Conservation (phyloP, 2,113 vertebrate species). For the Gambusia holbrooki region DNA sequence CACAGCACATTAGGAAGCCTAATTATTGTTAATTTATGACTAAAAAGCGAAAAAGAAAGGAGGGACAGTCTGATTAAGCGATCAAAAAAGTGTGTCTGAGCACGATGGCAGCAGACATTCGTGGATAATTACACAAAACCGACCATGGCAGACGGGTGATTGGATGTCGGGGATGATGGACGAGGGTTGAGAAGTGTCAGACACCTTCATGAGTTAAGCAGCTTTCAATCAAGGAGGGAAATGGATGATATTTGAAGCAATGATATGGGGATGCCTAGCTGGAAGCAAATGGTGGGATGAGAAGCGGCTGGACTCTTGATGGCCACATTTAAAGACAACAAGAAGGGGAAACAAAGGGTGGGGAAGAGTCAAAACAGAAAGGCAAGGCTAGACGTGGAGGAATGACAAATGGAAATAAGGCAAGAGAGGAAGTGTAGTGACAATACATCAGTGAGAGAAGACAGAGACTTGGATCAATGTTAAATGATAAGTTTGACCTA, state of each 20-base stretch:
- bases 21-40: slow-evolving; percentile 1
- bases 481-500: background rate
- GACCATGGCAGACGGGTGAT: slow-evolving; percentile 3
- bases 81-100: background rate
- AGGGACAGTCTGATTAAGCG: background rate
- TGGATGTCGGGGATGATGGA: slow-evolving; percentile 24
- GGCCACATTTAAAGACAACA: background rate
- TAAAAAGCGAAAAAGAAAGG: background rate
- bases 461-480: background rate
- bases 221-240: slow-evolving; percentile 39
- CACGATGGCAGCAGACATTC: slow-evolving; percentile 4
- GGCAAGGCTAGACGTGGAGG: background rate
- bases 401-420: background rate
- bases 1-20: background rate
- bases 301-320: slow-evolving; percentile 6
- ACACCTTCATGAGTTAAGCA: slow-evolving; percentile 18
- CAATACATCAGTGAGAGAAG: background rate
- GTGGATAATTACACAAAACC: slow-evolving; percentile 11
- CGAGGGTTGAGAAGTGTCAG: slow-evolving; percentile 22
- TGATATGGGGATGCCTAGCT: slow-evolving; percentile 24
- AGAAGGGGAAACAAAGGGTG: background rate
- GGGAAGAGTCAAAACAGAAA: background rate
- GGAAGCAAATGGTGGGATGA: slow-evolving; percentile 17
- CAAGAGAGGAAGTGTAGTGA: background rate
- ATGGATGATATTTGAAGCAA: slow-evolving; percentile 27